Evolutionary conservation across 53 echinoderm and acorn worm genomes (phyloP).

Genomic region (Holothuria scabra): DNA sequence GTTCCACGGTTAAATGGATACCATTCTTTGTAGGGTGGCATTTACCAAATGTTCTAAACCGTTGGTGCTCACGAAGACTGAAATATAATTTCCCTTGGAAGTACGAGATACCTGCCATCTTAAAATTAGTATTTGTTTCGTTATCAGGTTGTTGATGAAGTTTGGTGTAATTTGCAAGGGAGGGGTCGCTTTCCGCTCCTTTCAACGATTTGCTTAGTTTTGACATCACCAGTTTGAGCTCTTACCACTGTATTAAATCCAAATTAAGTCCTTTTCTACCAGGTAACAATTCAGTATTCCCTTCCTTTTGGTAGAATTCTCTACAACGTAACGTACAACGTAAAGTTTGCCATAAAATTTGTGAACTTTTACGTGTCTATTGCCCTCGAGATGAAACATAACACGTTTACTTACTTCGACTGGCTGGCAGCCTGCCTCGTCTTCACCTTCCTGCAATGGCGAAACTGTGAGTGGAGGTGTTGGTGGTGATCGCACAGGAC

Average conservation of each 20-base stretch:
- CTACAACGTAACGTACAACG: slow-evolving; percentile 11
- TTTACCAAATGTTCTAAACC: not conserved
- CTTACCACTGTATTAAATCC: not conserved
- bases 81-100: not conserved
- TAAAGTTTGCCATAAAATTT: not conserved
- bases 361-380: slow-evolving; percentile 6
- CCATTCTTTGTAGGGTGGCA: slow-evolving; percentile 22
- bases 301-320: slow-evolving; percentile 21
- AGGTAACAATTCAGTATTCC: not conserved
- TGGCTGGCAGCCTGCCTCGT: slow-evolving; percentile 13
- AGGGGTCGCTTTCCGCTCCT: not conserved
- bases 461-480: slow-evolving; percentile 15
- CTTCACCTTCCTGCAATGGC: not conserved
- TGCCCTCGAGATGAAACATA: slow-evolving; percentile 16
- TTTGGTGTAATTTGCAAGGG: not conserved
- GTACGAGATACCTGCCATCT: slow-evolving; percentile 1
- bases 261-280: slow-evolving; percentile 2
- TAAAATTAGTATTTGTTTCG: not conserved
- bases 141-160: slow-evolving; percentile 8
- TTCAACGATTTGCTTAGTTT: slow-evolving; percentile 15
- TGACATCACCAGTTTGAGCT: not conserved
- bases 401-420: slow-evolving; percentile 8
- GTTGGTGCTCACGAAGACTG: slow-evolving; percentile 6
- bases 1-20: slow-evolving; percentile 1
- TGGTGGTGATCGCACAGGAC: not conserved